Evolutionary conservation across 92 coral and sea anemone species (phyloP).

Genomic region (Palythoa heliodiscus): DNA sequence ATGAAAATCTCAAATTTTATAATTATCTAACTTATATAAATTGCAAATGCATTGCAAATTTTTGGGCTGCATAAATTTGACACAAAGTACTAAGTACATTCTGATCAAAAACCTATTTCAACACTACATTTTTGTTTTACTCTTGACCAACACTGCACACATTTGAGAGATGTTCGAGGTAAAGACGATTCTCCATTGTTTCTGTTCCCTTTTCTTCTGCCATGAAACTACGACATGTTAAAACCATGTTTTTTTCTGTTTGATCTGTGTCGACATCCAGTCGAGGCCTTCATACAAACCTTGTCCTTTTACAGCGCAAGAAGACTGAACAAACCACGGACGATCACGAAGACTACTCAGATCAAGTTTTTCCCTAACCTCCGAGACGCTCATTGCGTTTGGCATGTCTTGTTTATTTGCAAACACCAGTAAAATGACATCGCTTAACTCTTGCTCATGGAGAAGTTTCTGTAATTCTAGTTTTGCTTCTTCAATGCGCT

Average conservation of each 20-base stretch:
- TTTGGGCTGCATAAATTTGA: too few relatives aligned
- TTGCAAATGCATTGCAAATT: too few relatives aligned
- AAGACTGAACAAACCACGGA: constrained; percentile 94
- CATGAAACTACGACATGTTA: constrained; percentile 11
- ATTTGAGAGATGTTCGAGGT: too few relatives aligned
- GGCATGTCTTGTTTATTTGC: constrained; percentile 96
- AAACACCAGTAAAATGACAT: constrained; percentile 84
- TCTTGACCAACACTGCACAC: too few relatives aligned
- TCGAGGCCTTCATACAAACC: constrained; percentile 94
- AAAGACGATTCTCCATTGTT: too few relatives aligned
- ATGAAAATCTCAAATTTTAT: too few relatives aligned
- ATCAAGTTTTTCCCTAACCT: constrained; percentile 88
- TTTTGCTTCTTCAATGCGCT: constrained; percentile 82
- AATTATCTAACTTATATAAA: too few relatives aligned
- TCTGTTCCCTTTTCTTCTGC: background rate
- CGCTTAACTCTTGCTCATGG: constrained; percentile 74
- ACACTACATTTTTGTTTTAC: too few relatives aligned
- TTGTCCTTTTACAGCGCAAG: constrained; percentile 93
- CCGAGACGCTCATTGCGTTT: constrained; percentile 87
- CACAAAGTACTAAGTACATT: too few relatives aligned
- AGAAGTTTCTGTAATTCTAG: constrained; percentile 80
- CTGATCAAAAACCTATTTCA: too few relatives aligned
- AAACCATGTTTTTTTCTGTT: constrained; percentile 71
- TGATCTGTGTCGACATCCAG: constrained; percentile 93
- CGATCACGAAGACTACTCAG: constrained; percentile 72